phyloP scores from a whole-genome alignment of 2,797 vertebrate species.

The Columba guinea region DNA sequence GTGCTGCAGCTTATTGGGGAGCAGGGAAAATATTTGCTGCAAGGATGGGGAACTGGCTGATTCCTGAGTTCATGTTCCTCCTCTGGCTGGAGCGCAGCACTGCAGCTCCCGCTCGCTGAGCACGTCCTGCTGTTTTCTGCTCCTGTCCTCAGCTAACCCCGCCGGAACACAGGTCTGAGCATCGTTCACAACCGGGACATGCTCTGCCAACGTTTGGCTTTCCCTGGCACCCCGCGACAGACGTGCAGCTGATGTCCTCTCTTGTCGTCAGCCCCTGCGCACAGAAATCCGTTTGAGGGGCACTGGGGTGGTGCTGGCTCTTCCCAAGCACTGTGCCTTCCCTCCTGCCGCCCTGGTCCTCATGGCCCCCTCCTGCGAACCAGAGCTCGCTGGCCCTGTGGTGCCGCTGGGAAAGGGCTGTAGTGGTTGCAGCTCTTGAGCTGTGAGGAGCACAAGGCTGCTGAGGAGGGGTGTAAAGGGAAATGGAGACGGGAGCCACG shows the following conservation, averaged over 20 bases:
- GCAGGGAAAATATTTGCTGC: conserved; percentile 38
- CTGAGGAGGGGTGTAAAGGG: accelerated
- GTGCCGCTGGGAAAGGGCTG: accelerated
- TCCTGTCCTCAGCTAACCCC: conserved; percentile 55
- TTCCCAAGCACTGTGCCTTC: background rate
- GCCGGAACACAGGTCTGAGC: background rate
- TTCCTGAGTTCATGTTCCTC: conserved; percentile 44
- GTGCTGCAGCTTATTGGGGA: conserved; percentile 14
- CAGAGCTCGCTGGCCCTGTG: background rate
- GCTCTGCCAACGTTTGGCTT: background rate
- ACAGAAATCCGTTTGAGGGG: background rate
- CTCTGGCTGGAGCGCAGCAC: conserved; percentile 53
- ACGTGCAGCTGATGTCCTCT: background rate
- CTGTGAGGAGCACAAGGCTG: background rate
- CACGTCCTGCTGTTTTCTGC: conserved; percentile 41
- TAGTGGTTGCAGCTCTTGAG: background rate
- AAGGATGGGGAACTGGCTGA: conserved; percentile 7
- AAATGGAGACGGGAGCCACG: background rate
- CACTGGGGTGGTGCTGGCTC: accelerated
- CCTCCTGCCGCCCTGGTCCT: background rate
- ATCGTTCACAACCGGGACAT: background rate
- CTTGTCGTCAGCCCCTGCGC: accelerated
- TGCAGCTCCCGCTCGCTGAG: conserved; percentile 36
- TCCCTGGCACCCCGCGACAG: background rate
- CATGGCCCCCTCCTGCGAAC: background rate